These are phyloP conservation scores for Eupithecia insigniata DNA, from an alignment of 2,888 invertebrate genomes.

Conservation along the genomic window DNA sequence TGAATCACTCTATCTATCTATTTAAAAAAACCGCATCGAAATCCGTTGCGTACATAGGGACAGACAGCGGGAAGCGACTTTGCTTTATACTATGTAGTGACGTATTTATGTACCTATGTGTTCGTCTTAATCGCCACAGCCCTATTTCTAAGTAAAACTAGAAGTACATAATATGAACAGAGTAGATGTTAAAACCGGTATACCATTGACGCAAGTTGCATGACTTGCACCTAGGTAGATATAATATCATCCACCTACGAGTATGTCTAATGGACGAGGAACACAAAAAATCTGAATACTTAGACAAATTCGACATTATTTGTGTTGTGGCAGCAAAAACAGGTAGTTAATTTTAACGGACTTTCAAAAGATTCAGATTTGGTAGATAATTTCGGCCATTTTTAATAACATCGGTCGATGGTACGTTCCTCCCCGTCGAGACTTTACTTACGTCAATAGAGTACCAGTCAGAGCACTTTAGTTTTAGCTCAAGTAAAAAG, in stretches of 20 bases:
- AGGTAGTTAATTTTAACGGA: neutral
- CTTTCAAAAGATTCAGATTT: neutral
- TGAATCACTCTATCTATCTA: too few species aligned
- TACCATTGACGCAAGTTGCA: slow-evolving; percentile 3
- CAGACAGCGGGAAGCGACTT: too few species aligned
- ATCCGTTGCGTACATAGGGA: too few species aligned
- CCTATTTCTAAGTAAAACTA: neutral
- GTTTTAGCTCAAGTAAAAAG: neutral
- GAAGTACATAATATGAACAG: neutral
- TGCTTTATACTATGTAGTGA: too few species aligned
- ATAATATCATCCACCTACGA: neutral
- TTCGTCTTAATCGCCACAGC: neutral
- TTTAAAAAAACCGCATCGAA: too few species aligned
- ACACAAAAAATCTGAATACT: neutral
- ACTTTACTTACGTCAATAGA: slow-evolving; percentile 4
- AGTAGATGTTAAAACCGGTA: neutral
- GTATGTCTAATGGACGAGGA: neutral
- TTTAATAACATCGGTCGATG: neutral
- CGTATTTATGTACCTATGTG: neutral
- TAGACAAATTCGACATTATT: neutral
- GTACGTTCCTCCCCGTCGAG: neutral
- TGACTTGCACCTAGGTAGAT: neutral
- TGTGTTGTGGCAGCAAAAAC: slow-evolving; percentile 1
- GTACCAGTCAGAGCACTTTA: neutral
- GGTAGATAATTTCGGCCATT: neutral